These are phyloP conservation scores for Eupithecia subumbrata DNA, from an alignment of 2,888 invertebrate species.

Conservation along the genomic window DNA sequence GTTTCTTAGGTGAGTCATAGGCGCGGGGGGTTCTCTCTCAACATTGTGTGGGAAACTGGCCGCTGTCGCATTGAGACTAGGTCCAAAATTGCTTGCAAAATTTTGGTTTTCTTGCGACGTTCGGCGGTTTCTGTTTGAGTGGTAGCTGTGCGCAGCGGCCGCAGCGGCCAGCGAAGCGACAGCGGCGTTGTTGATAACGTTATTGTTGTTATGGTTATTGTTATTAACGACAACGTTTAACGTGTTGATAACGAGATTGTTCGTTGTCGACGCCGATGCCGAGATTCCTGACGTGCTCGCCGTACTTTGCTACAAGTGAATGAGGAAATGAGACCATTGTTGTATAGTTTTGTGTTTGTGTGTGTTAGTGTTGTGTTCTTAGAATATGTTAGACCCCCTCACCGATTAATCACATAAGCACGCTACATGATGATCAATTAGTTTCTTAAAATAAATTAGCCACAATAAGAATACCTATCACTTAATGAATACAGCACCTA, in stretches of 20 bases:
- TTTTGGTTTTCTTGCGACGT: constrained; percentile 78
- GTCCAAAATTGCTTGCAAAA: constrained; percentile 75
- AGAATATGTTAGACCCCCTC: constrained; percentile 32
- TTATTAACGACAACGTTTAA: constrained; percentile 81
- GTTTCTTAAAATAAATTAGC: constrained; percentile 7
- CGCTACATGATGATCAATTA: constrained; percentile 37
- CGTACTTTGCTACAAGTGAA: constrained; percentile 68
- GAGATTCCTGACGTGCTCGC: constrained; percentile 71
- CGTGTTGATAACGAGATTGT: constrained; percentile 81
- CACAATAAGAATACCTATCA: neutral
- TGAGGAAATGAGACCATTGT: constrained; percentile 28
- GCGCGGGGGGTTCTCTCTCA: constrained; percentile 75
- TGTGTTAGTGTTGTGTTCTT: constrained; percentile 30
- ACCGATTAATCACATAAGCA: constrained; percentile 36
- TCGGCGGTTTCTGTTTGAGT: constrained; percentile 76
- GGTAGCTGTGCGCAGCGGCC: constrained; percentile 80
- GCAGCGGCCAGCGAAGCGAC: constrained; percentile 80
- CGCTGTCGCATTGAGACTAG: constrained; percentile 75
- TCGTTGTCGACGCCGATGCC: constrained; percentile 78
- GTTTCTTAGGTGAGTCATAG: constrained; percentile 79
- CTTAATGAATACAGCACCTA: neutral
- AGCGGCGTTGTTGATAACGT: constrained; percentile 80
- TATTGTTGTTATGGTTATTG: constrained; percentile 82
- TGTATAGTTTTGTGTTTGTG: constrained; percentile 13
- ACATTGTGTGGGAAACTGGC: constrained; percentile 73